phyloP scores from a whole-genome alignment of 2,113 vertebrate genomes.

The Oxyruncus cristatus region DNA sequence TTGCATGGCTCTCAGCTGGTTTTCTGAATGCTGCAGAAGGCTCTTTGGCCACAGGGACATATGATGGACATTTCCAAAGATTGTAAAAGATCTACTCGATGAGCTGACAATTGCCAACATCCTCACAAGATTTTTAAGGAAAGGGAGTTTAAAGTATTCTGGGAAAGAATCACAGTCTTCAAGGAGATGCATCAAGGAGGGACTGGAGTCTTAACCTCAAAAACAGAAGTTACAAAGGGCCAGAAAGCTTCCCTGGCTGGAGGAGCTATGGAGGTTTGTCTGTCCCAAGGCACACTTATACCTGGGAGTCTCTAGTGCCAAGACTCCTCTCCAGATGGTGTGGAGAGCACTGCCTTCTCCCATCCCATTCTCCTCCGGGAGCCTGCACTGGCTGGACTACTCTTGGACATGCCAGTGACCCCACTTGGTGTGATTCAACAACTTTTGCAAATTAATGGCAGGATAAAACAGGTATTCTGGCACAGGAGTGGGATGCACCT shows the following conservation, averaged over 20 bases:
- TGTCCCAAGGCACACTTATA: fast-evolving
- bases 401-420: not conserved
- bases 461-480: not conserved
- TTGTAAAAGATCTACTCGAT: not conserved
- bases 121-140: not conserved
- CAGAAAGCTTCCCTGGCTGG: not conserved
- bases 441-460: not conserved
- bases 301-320: not conserved
- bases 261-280: not conserved
- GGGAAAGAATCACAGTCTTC: not conserved
- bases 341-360: not conserved
- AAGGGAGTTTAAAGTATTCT: not conserved
- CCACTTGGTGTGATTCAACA: not conserved
- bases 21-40: not conserved
- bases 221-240: not conserved
- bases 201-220: not conserved
- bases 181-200: not conserved
- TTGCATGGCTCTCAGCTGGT: not conserved
- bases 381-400: not conserved
- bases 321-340: not conserved
- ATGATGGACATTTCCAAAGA: not conserved
- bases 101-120: not conserved
- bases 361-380: not conserved
- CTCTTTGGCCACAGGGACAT: not conserved
- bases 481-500: not conserved